These are phyloP conservation scores for Pemphredon lugubris DNA, from an alignment of 2,888 invertebrate species.

Conservation along the genomic window DNA sequence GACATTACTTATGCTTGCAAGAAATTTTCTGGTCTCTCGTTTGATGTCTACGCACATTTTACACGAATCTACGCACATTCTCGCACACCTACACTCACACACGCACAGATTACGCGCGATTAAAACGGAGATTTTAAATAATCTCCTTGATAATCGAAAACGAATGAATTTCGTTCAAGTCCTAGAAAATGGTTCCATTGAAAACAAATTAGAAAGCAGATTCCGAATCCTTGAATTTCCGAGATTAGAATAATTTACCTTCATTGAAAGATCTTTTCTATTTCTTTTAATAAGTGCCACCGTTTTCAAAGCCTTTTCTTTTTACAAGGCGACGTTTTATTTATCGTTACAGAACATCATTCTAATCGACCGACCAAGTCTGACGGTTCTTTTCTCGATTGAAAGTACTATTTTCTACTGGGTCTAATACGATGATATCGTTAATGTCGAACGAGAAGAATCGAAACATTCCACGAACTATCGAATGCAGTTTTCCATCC, in stretches of 20 bases:
- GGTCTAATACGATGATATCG: slow-evolving; percentile 19
- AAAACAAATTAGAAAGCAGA: background rate
- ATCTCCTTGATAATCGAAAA: background rate
- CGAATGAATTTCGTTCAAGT: background rate
- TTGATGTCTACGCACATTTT: slow-evolving; percentile 22
- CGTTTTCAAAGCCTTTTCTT: background rate
- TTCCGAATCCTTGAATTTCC: slow-evolving; percentile 48
- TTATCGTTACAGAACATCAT: too few species aligned
- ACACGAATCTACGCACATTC: slow-evolving; percentile 23
- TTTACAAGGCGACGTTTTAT: background rate
- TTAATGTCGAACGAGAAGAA: slow-evolving; percentile 11
- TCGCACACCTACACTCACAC: slow-evolving; percentile 15
- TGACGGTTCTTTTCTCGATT: background rate
- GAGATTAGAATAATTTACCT: slow-evolving; percentile 16
- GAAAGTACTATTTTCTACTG: background rate
- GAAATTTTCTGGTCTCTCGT: too few species aligned
- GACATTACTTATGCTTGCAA: too few species aligned
- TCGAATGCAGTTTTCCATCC: slow-evolving; percentile 21
- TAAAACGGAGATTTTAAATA: background rate
- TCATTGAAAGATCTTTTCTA: background rate
- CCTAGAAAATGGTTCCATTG: slow-evolving; percentile 7
- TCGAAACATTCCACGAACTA: slow-evolving; percentile 43
- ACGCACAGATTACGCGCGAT: background rate
- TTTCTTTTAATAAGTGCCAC: background rate
- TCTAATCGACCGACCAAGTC: too few species aligned